phyloP scores from a whole-genome alignment of 2,888 invertebrate species.

The Acanthosepion lycidas region DNA sequence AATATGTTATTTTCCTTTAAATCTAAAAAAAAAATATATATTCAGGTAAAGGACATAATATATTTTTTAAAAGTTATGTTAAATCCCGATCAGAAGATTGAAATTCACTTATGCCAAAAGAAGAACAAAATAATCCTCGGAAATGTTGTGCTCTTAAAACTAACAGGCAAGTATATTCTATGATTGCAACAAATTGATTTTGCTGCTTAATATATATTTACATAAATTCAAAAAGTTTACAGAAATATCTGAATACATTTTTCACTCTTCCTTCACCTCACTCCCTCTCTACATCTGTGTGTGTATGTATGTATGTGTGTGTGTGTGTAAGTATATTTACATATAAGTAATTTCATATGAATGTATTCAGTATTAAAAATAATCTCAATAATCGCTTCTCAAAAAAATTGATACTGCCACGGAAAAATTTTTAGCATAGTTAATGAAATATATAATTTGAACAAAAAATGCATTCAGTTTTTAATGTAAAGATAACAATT shows the following conservation, averaged over 20 bases:
- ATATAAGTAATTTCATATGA: too few species aligned
- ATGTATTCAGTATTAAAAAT: too few species aligned
- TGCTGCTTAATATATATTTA: conserved; percentile 4
- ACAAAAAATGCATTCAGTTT: background rate
- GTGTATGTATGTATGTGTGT: too few species aligned
- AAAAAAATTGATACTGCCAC: background rate
- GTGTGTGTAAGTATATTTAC: too few species aligned
- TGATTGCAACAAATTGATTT: conserved; percentile 12
- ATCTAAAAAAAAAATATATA: background rate
- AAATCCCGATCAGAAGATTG: background rate
- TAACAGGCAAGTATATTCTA: background rate
- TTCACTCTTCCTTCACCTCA: background rate
- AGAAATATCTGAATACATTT: background rate
- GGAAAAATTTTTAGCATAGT: background rate
- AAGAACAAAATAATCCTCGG: background rate
- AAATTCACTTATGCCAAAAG: background rate
- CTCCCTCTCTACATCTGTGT: background rate
- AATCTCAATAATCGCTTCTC: background rate
- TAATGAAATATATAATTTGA: conserved; percentile 33
- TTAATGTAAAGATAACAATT: conserved; percentile 18
- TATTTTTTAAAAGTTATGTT: conserved; percentile 1
- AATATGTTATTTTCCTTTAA: conserved; percentile 18
- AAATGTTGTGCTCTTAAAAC: background rate
- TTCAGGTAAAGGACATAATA: background rate
- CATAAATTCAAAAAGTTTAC: conserved; percentile 18